Conservation (phyloP, 2,888 invertebrate genomes). For the Drosophila nigritarsus region DNA sequence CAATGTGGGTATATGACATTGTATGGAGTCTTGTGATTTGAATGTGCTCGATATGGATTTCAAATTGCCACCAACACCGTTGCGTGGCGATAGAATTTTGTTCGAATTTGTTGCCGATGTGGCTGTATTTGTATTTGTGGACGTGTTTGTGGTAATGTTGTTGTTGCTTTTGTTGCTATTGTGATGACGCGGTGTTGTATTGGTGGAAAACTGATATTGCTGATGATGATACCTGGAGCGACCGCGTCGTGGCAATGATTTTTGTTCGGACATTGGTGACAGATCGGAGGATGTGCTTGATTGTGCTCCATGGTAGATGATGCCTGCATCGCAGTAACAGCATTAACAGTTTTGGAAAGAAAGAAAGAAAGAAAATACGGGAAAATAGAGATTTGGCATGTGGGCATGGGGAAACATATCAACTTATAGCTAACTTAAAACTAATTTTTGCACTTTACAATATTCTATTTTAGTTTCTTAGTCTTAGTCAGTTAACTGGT, state of each 20-base stretch:
- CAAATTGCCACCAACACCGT: slow-evolving; percentile 75
- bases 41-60: slow-evolving; percentile 85
- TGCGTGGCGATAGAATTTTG: slow-evolving; percentile 85
- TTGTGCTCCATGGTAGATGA: slow-evolving; percentile 90
- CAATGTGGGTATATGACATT: slow-evolving; percentile 84
- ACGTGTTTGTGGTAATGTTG: slow-evolving; percentile 70
- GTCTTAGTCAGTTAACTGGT: slow-evolving; percentile 46
- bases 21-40: slow-evolving; percentile 85
- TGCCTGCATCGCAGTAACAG: slow-evolving; percentile 86
- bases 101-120: slow-evolving; percentile 77
- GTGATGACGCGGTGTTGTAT: slow-evolving; percentile 86
- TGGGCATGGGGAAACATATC: slow-evolving; percentile 42
- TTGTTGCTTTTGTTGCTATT: slow-evolving; percentile 83
- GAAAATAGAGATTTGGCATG: slow-evolving; percentile 64
- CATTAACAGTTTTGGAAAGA: slow-evolving; percentile 45
- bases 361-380: slow-evolving; percentile 73
- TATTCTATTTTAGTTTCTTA: slow-evolving; percentile 19
- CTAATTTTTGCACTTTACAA: slow-evolving; percentile 31
- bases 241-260: slow-evolving; percentile 90
- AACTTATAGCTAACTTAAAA: slow-evolving; percentile 49
- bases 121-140: slow-evolving; percentile 64
- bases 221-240: slow-evolving; percentile 88
- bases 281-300: slow-evolving; percentile 92
- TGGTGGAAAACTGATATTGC: slow-evolving; percentile 86
- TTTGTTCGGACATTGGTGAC: slow-evolving; percentile 92